A percentile compares a stretch with the other conserved stretches of the same genome.
These are phyloP conservation scores for Timema podura DNA, from an alignment of 2,888 invertebrate genomes.

Conservation along the genomic window DNA sequence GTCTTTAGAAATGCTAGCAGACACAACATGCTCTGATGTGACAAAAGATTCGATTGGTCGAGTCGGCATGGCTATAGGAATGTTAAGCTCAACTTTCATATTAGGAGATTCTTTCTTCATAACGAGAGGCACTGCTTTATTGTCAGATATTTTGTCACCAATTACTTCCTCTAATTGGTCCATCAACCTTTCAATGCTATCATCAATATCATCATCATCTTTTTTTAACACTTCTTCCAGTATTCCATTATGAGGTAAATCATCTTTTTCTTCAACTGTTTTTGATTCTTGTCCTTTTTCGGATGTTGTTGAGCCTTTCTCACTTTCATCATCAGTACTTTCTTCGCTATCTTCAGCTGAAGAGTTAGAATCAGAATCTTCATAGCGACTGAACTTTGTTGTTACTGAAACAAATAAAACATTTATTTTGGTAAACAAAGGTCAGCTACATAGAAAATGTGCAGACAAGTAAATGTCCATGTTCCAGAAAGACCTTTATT, in stretches of 20 bases:
- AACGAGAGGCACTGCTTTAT: neutral
- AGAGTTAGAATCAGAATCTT: slow-evolving; percentile 45
- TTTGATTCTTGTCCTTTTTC: too few relatives aligned
- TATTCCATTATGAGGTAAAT: too few relatives aligned
- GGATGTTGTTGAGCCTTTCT: neutral
- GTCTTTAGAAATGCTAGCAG: too few relatives aligned
- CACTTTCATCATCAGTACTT: slow-evolving; percentile 21
- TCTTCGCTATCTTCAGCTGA: slow-evolving; percentile 38
- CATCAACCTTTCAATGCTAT: slow-evolving; percentile 51
- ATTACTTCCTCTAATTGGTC: slow-evolving; percentile 52
- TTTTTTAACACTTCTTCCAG: neutral
- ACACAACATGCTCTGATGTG: too few relatives aligned
- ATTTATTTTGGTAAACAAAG: neutral
- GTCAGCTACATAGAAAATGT: too few relatives aligned
- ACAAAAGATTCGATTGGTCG: too few relatives aligned
- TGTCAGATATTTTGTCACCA: neutral
- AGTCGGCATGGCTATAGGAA: too few relatives aligned
- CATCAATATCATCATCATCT: slow-evolving; percentile 43
- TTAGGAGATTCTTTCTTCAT: too few relatives aligned
- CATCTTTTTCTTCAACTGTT: too few relatives aligned
- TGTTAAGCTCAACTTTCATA: too few relatives aligned
- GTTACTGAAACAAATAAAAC: slow-evolving; percentile 34
- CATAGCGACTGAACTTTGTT: slow-evolving; percentile 51
- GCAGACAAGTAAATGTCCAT: too few relatives aligned
- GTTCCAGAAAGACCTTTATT: too few relatives aligned